Conservation (phyloP, 2,888 invertebrate species). For the Thera obeliscata region DNA sequence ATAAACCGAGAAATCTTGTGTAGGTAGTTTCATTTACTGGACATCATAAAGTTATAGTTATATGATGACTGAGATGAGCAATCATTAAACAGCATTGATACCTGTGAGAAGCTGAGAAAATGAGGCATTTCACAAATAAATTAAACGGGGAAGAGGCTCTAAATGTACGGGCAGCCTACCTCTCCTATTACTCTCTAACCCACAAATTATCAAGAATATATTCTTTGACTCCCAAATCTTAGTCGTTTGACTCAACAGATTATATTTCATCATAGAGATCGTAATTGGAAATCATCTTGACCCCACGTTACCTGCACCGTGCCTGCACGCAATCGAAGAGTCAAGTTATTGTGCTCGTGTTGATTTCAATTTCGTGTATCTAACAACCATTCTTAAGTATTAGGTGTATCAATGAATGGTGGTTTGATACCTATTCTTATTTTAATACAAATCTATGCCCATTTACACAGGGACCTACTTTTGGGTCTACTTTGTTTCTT, state of each 20-base stretch:
- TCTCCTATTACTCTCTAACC: no score
- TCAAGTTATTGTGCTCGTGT: conserved; percentile 10
- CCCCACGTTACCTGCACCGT: conserved; percentile 21
- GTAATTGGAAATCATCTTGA: conserved; percentile 4
- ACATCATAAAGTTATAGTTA: background rate
- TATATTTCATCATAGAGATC: background rate
- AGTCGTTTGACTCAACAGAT: background rate
- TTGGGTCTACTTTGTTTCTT: background rate
- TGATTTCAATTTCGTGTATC: conserved; percentile 20
- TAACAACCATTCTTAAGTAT: conserved; percentile 12
- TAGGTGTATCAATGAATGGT: background rate
- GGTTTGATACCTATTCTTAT: background rate
- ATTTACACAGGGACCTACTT: background rate
- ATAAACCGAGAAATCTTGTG: conserved; percentile 2
- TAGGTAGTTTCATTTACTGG: background rate
- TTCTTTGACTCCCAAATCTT: background rate
- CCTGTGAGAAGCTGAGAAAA: no score
- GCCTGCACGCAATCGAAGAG: conserved; percentile 10
- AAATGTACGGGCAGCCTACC: no score
- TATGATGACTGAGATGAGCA: no score
- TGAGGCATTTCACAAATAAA: no score
- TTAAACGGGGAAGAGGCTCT: no score
- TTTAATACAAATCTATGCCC: background rate
- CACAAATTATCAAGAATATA: no score
- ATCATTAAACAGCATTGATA: background rate